Conservation (phyloP, 2,797 vertebrate genomes). For the Propithecus perrieri region DNA sequence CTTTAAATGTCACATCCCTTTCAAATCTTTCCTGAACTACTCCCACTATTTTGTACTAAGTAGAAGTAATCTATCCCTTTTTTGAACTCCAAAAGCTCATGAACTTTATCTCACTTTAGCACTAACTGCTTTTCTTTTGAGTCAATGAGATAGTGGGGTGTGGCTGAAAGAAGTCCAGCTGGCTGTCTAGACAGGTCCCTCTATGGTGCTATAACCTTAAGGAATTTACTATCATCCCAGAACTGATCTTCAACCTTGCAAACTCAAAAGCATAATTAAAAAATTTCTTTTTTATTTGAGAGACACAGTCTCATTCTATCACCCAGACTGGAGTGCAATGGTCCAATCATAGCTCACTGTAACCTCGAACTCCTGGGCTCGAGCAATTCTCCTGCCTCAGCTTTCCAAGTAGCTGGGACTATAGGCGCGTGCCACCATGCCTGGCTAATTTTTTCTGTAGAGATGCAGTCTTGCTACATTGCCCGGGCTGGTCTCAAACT, state of each 20-base stretch:
- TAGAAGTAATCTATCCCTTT: not conserved
- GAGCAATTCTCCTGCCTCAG: not conserved
- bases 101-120: not conserved
- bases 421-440: too few relatives aligned
- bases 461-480: too few relatives aligned
- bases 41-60: not conserved
- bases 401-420: too few relatives aligned
- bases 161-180: not conserved
- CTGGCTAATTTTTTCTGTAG: too few relatives aligned
- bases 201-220: not conserved
- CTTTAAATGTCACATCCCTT: slow-evolving; percentile 18
- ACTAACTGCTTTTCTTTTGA: slow-evolving; percentile 18
- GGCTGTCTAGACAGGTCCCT: not conserved
- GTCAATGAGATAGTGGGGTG: not conserved
- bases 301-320: too few relatives aligned
- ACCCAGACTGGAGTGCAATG: too few relatives aligned
- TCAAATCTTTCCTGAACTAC: not conserved
- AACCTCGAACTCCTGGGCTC: not conserved
- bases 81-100: not conserved
- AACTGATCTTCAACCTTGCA: slow-evolving; percentile 1
- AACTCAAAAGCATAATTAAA: not conserved
- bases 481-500: too few relatives aligned
- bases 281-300: not conserved
- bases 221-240: not conserved
- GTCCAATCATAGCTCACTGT: not conserved